Conservation (phyloP, 2,113 vertebrate species). For the Struthidea cinerea region DNA sequence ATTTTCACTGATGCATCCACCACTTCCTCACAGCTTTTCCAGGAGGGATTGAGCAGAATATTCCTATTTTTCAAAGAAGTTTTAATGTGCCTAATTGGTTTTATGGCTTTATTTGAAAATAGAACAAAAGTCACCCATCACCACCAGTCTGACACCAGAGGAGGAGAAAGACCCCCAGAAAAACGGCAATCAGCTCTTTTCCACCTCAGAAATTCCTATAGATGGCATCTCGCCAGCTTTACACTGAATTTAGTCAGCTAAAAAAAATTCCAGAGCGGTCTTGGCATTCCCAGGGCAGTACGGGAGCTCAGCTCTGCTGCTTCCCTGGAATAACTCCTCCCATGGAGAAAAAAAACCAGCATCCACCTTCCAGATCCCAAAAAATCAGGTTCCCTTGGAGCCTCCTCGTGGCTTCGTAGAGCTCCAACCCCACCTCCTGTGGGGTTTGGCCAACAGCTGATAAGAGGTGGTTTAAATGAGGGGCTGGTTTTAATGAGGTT, state of each 20-base stretch:
- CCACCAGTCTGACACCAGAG: not conserved
- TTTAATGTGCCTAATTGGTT: not conserved
- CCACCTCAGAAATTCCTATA: not conserved
- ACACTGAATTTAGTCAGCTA: accelerated
- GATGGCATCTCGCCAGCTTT: not conserved
- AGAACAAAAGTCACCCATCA: not conserved
- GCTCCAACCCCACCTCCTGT: not conserved
- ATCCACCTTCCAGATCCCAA: not conserved
- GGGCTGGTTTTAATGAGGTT: not conserved
- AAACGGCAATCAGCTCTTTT: not conserved
- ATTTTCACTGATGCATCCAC: not conserved
- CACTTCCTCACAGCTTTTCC: not conserved
- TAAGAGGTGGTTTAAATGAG: not conserved
- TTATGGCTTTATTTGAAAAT: not conserved
- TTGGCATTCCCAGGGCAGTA: accelerated
- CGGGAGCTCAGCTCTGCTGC: too few species aligned
- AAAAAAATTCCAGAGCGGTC: not conserved
- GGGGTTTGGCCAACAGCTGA: not conserved
- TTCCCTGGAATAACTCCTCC: not conserved
- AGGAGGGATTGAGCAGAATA: not conserved
- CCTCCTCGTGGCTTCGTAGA: accelerated
- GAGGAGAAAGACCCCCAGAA: not conserved
- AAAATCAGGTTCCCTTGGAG: accelerated
- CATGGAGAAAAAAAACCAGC: not conserved
- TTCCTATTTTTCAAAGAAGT: not conserved